Evolutionary conservation across 2,888 invertebrate genomes (phyloP).

Genomic region (Metacarcinus magister): DNA sequence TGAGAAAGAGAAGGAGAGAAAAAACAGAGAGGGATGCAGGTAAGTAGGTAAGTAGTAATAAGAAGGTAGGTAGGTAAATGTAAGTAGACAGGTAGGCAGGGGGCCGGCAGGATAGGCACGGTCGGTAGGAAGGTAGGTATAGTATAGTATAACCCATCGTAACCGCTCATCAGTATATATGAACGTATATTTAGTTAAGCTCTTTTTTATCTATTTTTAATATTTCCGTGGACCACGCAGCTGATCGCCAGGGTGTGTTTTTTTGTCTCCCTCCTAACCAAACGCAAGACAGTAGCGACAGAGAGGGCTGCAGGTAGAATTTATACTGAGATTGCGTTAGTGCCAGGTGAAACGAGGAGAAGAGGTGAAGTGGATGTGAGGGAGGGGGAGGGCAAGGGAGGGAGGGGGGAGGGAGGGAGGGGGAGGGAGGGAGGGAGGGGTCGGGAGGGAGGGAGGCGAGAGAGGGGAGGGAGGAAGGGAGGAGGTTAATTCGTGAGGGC

Average conservation of each 20-base stretch:
- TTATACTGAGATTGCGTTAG: neutral
- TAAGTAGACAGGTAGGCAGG: neutral
- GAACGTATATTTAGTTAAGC: neutral
- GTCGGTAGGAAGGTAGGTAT: neutral
- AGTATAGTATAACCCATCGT: neutral
- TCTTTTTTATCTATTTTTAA: neutral
- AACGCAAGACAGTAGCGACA: constrained; percentile 33
- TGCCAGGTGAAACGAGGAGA: neutral
- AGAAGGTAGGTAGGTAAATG: neutral
- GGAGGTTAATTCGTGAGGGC: neutral
- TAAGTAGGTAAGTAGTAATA: neutral
- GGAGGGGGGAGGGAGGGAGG: too few relatives aligned
- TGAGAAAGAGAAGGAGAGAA: neutral
- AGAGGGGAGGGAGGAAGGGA: neutral
- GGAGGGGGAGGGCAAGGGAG: neutral
- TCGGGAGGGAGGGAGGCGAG: too few relatives aligned
- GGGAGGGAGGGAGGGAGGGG: neutral
- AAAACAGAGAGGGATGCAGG: neutral
- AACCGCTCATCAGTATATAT: neutral
- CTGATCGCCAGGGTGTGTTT: neutral
- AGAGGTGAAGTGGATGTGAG: neutral
- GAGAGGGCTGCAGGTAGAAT: neutral
- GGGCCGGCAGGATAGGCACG: neutral
- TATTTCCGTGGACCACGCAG: neutral
- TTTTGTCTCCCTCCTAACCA: neutral